Evolutionary conservation across 2,888 invertebrate genomes (phyloP), one percentile per base, ranked within the genome.

Genomic region (Trichopoda pennipes): DNA sequence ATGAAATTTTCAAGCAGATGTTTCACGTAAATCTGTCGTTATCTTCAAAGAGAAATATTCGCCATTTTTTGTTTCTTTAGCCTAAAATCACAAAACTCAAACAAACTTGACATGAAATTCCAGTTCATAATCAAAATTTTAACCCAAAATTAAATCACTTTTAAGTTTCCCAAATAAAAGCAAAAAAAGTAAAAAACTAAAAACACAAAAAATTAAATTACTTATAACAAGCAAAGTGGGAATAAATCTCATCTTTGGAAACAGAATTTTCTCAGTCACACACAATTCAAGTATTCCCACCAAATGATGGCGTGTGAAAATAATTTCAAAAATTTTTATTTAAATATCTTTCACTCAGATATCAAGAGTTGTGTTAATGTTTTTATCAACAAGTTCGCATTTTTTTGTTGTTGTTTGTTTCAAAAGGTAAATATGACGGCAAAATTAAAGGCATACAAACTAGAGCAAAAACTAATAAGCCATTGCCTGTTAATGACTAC

Each of bases 241-340:
- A 79, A 28, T 17, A 75, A 73, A 58, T 61, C 73, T 77, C 60
- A 81, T 74, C 84, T 86, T 82, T 47, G 23, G 74, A 68, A 53
- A 68, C 56, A 51, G 56, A 76, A 79, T 84, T 83, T 87, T 88
- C 88, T 86, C 88, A 88, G 87, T 87, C 86, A 84, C 88, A 87
- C 86, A 85, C 85, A 84, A 68, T 83, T 79, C 69, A 51, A 63
- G 69, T 66, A 63, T 83, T 85, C 84, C 84, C 85, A 85, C 74
- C 79, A 84, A 80, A 74, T 70, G 80, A 74, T 74, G 84, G 83
- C 89, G 89, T 88, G 89, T 88, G 88, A 88, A 89, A 86, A 86
- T 85, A 84, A 88, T 88, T 86, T 86, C 73, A 86, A 85, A 84
- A 84, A 86, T 86, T 86, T 77, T 82, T 70, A 79, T 79, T 68